Base-by-base conservation (phyloP, 2,888 invertebrate species). In the Epinotia brunnichana region DNA sequence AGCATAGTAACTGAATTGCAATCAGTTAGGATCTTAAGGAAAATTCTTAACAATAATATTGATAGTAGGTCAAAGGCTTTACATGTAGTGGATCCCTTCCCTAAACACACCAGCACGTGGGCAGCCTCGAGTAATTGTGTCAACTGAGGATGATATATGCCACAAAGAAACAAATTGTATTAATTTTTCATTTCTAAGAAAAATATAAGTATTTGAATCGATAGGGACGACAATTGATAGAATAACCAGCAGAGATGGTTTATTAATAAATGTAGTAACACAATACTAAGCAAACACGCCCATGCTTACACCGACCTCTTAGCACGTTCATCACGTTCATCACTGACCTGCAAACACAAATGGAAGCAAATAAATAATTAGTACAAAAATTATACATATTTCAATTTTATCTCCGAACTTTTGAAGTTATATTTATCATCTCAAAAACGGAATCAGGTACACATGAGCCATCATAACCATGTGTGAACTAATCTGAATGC, bases 281-380 rank as follows among this genome's bases (percentile, higher is more conserved):
- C 13, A 15, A 19, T 0, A 61, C 15, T 10, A 62, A 51, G 35
- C 51, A 48, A 60, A 68, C 61, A 74, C 71, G 60, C 80, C 63
- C 82, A 79, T 84, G 83, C 84, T 79, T 76, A 74, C 74, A 86
- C 87, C 77, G 81, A 87, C 87, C 87, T n/a, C n/a, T 87, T 74
- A 74, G 70, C 21, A 15, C 75, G 35, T 75, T 29, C 15, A 53
- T 59, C 39, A n/a, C n/a, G n/a, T n/a, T n/a, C n/a, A n/a, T n/a
- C 76, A 87, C 87, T 79, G 81, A 87, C 87, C 87, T 87, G 87
- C 75, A 86, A 86, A 78, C 73, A 81, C 66, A 83, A 81, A 68
- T 78, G 77, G 77, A 68, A 73, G 13, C n/a, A 15, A 62, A 61
- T 71, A 59, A 41, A 69, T 21, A 48, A 29, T 54, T 21, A 1